A percentile compares a stretch with the other conserved stretches of the same genome.
These are phyloP conservation scores for Muscina levida DNA, from an alignment of 2,888 invertebrate species.

Conservation along the genomic window DNA sequence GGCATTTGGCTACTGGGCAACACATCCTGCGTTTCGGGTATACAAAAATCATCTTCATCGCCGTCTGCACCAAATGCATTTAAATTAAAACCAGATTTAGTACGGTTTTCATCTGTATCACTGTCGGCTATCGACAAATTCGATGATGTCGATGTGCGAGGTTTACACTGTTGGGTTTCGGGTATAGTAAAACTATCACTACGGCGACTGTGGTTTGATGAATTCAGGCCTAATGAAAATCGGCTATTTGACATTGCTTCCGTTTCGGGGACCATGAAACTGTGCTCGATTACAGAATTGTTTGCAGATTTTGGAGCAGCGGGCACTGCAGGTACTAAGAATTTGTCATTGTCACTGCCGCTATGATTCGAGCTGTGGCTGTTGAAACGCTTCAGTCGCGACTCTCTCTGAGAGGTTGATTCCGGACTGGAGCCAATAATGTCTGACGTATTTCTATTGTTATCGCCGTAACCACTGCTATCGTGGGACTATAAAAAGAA, in stretches of 20 bases:
- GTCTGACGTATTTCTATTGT: slow-evolving; percentile 47
- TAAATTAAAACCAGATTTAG: slow-evolving; percentile 40
- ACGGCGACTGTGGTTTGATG: slow-evolving; percentile 34
- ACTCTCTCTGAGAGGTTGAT: slow-evolving; percentile 29
- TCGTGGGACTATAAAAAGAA: slow-evolving; percentile 45
- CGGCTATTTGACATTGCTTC: slow-evolving; percentile 18
- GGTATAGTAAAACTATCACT: slow-evolving; percentile 69
- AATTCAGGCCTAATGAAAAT: slow-evolving; percentile 19
- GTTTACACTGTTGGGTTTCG: slow-evolving; percentile 68
- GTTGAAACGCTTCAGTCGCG: neutral
- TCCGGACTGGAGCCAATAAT: slow-evolving; percentile 48
- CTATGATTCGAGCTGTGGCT: neutral
- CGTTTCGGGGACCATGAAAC: slow-evolving; percentile 25
- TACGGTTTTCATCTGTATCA: slow-evolving; percentile 35
- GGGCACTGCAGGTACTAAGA: slow-evolving; percentile 51
- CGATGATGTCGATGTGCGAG: slow-evolving; percentile 25
- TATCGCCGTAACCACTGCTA: slow-evolving; percentile 53
- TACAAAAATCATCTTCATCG: slow-evolving; percentile 70
- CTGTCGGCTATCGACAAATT: slow-evolving; percentile 61
- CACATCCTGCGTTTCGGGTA: slow-evolving; percentile 73
- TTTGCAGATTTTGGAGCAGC: neutral
- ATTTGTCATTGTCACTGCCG: slow-evolving; percentile 21
- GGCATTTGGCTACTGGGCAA: slow-evolving; percentile 5
- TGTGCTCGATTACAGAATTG: neutral
- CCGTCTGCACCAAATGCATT: slow-evolving; percentile 39